These are phyloP conservation scores for Oophaga sylvatica DNA, from an alignment of 2,797 vertebrate genomes.

Conservation along the genomic window DNA sequence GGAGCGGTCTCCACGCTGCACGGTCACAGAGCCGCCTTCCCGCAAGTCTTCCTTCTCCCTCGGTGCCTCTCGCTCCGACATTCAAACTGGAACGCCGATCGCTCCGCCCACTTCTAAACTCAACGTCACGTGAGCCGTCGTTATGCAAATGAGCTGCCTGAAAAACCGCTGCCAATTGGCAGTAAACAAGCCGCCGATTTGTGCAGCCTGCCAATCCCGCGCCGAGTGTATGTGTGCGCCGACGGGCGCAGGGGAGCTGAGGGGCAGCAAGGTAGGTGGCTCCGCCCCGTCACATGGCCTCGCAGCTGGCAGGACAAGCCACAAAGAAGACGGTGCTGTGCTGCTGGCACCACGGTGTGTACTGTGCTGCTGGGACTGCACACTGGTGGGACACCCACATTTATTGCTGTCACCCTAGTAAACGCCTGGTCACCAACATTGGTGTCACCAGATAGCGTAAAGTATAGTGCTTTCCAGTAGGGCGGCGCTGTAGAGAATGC, in stretches of 20 bases:
- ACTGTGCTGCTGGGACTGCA: too few relatives aligned
- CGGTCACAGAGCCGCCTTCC: constrained; percentile 2
- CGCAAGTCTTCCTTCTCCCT: constrained; percentile 31
- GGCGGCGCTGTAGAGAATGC: too few relatives aligned
- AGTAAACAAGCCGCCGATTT: constrained; percentile 11
- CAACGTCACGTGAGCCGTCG: constrained; percentile 28
- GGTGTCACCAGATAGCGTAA: too few relatives aligned
- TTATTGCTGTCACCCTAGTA: too few relatives aligned
- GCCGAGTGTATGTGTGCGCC: too few relatives aligned
- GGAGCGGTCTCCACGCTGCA: background rate
- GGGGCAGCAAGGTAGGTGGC: constrained; percentile 27
- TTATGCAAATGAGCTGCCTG: constrained; percentile 51
- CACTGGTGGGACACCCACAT: too few relatives aligned
- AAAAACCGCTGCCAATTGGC: background rate
- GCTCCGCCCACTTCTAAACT: constrained; percentile 39
- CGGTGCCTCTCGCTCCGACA: constrained; percentile 37
- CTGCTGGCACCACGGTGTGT: background rate
- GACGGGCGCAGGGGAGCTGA: background rate
- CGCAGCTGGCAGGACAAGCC: background rate
- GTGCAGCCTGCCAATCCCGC: background rate
- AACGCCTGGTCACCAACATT: too few relatives aligned
- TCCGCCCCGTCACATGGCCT: constrained; percentile 35
- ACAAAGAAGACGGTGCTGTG: background rate
- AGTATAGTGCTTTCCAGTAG: too few relatives aligned
- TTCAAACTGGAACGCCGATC: constrained; percentile 40